Conservation (phyloP, 2,888 invertebrate genomes). For the Apotomis turbidana region DNA sequence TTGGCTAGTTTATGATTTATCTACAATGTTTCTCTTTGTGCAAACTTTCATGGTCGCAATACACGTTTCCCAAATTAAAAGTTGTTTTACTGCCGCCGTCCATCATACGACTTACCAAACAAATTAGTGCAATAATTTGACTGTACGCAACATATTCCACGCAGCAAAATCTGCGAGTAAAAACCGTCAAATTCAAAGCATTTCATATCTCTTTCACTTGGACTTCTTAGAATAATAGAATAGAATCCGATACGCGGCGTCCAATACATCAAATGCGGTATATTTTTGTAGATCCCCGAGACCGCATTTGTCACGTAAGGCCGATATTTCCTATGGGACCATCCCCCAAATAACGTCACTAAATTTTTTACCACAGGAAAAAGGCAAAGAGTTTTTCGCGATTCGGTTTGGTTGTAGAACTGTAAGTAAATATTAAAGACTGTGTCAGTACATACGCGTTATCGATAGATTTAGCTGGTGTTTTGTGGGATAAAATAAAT, state of each 20-base stretch:
- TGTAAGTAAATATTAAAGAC: slow-evolving; percentile 32
- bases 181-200: not conserved
- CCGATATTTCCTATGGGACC: slow-evolving; percentile 63
- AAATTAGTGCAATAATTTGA: no score
- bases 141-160: not conserved
- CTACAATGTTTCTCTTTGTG: no score
- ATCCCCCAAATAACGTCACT: slow-evolving; percentile 58
- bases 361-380: slow-evolving; percentile 57
- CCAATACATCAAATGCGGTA: slow-evolving; percentile 50
- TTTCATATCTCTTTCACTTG: slow-evolving; percentile 25
- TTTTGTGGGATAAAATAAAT: not conserved
- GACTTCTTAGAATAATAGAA: slow-evolving; percentile 37
- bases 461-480: not conserved
- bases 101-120: no score
- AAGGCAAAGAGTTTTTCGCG: slow-evolving; percentile 44
- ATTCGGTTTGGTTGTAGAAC: slow-evolving; percentile 1
- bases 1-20: no score
- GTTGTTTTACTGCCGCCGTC: no score
- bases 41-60: no score
- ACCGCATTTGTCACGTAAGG: slow-evolving; percentile 63
- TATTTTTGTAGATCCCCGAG: slow-evolving; percentile 48
- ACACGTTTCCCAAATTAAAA: no score
- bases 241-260: slow-evolving; percentile 35
- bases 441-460: not conserved
- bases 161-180: not conserved